These are phyloP conservation scores for Synchiropus splendidus DNA, from an alignment of 2,113 vertebrate species.

Conservation along the genomic window DNA sequence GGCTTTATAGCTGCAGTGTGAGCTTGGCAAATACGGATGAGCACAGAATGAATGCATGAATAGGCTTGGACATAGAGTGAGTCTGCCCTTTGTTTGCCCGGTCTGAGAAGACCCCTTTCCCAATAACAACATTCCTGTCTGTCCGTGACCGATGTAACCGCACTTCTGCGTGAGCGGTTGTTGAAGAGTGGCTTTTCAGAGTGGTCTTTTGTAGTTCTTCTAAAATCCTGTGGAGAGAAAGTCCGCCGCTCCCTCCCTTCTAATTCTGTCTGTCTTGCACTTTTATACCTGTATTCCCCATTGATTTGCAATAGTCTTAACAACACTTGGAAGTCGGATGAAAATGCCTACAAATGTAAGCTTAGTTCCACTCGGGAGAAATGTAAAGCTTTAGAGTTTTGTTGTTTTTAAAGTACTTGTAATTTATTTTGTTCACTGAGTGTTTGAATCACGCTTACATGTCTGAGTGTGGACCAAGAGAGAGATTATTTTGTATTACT, in stretches of 20 bases:
- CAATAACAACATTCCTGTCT: slow-evolving; percentile 68
- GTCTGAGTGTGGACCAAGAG: slow-evolving; percentile 20
- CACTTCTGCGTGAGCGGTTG: slow-evolving; percentile 37
- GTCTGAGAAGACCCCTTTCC: slow-evolving; percentile 50
- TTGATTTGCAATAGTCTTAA: slow-evolving; percentile 32
- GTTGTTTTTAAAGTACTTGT: slow-evolving; percentile 49
- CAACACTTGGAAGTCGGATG: too few relatives aligned
- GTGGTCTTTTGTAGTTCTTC: slow-evolving; percentile 14
- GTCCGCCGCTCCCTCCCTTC: too few relatives aligned
- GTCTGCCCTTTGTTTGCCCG: slow-evolving; percentile 62
- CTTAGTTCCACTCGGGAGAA: too few relatives aligned
- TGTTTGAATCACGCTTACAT: slow-evolving; percentile 28
- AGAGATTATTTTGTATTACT: slow-evolving; percentile 25
- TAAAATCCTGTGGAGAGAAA: slow-evolving; percentile 12
- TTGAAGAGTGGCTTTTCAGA: too few relatives aligned
- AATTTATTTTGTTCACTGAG: slow-evolving; percentile 46
- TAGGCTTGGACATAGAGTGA: slow-evolving; percentile 59
- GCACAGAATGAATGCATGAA: slow-evolving; percentile 58
- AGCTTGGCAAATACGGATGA: slow-evolving; percentile 53
- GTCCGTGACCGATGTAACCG: slow-evolving; percentile 53
- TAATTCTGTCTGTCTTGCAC: slow-evolving; percentile 19
- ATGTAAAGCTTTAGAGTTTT: slow-evolving; percentile 50
- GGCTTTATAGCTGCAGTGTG: slow-evolving; percentile 51
- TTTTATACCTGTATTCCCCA: slow-evolving; percentile 46
- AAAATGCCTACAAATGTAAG: too few relatives aligned